A percentile compares a stretch with the other conserved stretches of the same genome.
Conservation (phyloP, 2,797 vertebrate genomes). For the Echeneis naucrates region DNA sequence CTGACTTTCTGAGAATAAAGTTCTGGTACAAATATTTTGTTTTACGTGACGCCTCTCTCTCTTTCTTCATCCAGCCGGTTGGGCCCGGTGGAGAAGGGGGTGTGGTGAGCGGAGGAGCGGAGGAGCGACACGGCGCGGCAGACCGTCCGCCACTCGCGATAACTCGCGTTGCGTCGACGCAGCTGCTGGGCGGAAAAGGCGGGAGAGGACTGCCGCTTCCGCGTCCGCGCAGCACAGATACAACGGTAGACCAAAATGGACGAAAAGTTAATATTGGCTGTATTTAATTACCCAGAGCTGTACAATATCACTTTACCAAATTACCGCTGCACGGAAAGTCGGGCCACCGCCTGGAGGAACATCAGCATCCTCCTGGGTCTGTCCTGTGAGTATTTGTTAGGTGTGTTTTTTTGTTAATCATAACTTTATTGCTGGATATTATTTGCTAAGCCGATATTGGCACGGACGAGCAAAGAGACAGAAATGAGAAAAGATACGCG, state of each 20-base stretch:
- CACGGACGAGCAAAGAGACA: neutral
- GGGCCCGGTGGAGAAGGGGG: too few relatives aligned
- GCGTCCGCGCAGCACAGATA: slow-evolving; percentile 70
- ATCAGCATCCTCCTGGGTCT: slow-evolving; percentile 72
- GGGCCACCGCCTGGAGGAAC: slow-evolving; percentile 75
- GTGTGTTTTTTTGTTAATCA: slow-evolving; percentile 45
- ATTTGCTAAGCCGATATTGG: slow-evolving; percentile 11
- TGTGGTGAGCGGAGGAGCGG: slow-evolving; percentile 3
- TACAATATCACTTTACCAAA: slow-evolving; percentile 79
- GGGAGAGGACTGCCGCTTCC: slow-evolving; percentile 80
- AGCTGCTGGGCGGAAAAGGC: slow-evolving; percentile 80
- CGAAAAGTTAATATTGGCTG: slow-evolving; percentile 82
- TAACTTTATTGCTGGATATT: slow-evolving; percentile 67
- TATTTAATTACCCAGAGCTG: slow-evolving; percentile 79
- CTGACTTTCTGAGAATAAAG: too few relatives aligned
- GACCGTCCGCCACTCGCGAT: slow-evolving; percentile 66
- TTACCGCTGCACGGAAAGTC: slow-evolving; percentile 80
- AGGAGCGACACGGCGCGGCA: slow-evolving; percentile 67
- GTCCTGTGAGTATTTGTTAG: slow-evolving; percentile 74
- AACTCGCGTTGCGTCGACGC: slow-evolving; percentile 60
- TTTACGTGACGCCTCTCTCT: too few relatives aligned
- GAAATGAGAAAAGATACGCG: rapidly evolving
- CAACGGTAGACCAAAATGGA: slow-evolving; percentile 76
- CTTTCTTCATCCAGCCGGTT: too few relatives aligned
- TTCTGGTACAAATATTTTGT: too few relatives aligned